Evolutionary conservation across 2,888 invertebrate species (phyloP).

Genomic region (Ornithoptera priamus): DNA sequence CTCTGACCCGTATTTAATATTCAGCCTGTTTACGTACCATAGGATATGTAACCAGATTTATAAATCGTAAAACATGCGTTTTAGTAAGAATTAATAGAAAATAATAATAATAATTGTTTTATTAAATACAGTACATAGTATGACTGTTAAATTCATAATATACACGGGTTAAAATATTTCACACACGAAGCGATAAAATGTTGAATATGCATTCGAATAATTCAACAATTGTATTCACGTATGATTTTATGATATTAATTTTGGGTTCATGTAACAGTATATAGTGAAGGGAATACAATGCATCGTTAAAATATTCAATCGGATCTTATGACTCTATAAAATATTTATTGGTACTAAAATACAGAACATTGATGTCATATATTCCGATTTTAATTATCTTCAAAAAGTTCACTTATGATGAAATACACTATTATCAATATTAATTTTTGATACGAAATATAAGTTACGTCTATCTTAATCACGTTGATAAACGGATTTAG

Average conservation of each 20-base stretch:
- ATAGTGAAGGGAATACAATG: not conserved
- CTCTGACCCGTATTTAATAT: constrained; percentile 19
- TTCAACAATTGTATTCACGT: not conserved
- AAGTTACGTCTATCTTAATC: no score
- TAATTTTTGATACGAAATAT: no score
- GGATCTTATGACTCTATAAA: not conserved
- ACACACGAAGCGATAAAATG: not conserved
- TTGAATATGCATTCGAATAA: not conserved
- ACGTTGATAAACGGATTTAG: no score
- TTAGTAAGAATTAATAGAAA: not conserved
- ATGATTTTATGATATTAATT: constrained; percentile 1
- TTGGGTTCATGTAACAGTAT: not conserved
- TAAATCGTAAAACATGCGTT: not conserved
- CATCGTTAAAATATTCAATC: constrained; percentile 5
- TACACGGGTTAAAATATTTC: not conserved
- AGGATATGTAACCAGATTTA: constrained; percentile 5
- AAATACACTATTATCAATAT: not conserved
- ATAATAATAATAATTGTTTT: not conserved
- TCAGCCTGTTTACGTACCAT: constrained; percentile 13
- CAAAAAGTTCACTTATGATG: not conserved
- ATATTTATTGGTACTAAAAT: constrained; percentile 3
- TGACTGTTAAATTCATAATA: not conserved
- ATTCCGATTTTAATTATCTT: not conserved
- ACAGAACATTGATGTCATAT: not conserved
- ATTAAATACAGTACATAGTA: not conserved